phyloP scores from a whole-genome alignment of 2,888 invertebrate genomes.

The Melieria omissa region DNA sequence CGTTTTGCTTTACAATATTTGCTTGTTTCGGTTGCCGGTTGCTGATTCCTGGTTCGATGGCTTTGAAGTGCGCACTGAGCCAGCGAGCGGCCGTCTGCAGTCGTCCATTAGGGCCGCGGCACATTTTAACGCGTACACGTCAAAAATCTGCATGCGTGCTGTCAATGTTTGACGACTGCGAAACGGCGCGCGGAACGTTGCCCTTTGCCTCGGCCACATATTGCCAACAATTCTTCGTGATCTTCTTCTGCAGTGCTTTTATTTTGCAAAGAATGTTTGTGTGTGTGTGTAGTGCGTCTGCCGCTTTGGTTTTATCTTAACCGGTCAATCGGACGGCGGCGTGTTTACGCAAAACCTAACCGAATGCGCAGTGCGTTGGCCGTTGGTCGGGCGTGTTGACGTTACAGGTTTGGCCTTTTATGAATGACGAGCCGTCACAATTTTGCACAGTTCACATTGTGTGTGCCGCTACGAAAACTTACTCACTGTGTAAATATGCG shows the following conservation, averaged over 20 bases:
- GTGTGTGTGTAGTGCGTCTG: not conserved
- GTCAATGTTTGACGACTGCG: not conserved
- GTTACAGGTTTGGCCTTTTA: not conserved
- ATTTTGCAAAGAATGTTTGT: not conserved
- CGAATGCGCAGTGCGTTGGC: not conserved
- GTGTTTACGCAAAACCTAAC: slow-evolving; percentile 19
- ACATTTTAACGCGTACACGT: slow-evolving; percentile 19
- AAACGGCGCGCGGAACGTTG: too few species aligned
- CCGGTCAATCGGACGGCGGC: not conserved
- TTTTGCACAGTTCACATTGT: not conserved
- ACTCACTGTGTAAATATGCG: too few species aligned
- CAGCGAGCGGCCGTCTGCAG: too few species aligned
- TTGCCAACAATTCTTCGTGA: too few species aligned
- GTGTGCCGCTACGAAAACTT: too few species aligned
- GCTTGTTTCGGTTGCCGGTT: too few species aligned
- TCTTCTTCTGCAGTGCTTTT: too few species aligned
- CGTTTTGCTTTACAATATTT: too few species aligned
- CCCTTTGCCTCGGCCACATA: too few species aligned
- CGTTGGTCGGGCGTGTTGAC: too few species aligned
- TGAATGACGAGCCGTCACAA: slow-evolving; percentile 21
- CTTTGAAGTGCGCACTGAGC: too few species aligned
- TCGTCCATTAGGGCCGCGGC: not conserved
- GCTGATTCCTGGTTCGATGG: too few species aligned
- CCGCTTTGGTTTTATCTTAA: not conserved
- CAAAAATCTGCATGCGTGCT: not conserved